Conservation (phyloP, 2,113 vertebrate species). For the Columba livia region DNA sequence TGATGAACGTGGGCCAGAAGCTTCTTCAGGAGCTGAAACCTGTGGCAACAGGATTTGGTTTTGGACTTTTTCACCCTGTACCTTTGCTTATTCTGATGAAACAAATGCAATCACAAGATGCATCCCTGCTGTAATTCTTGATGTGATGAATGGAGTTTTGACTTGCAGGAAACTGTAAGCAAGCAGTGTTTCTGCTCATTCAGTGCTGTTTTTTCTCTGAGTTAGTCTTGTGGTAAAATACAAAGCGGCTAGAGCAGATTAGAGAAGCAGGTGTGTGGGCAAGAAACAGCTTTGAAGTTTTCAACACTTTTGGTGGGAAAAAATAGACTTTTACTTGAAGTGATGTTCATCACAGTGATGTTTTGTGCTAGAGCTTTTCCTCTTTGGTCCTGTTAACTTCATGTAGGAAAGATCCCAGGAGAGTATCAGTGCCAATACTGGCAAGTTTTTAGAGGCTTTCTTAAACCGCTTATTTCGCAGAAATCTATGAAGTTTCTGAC, state of each 20-base stretch:
- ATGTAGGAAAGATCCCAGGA: neutral
- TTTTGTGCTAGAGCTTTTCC: neutral
- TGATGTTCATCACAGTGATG: neutral
- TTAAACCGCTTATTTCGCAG: slow-evolving; percentile 32
- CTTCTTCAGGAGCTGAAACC: neutral
- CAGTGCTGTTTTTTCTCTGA: neutral
- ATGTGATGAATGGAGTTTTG: neutral
- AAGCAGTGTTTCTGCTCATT: neutral
- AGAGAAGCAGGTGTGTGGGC: neutral
- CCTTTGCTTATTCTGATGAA: neutral
- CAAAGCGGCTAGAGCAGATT: neutral
- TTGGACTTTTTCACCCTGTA: neutral
- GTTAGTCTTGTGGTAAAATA: neutral
- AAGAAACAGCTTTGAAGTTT: neutral
- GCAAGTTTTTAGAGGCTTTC: neutral
- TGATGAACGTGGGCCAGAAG: neutral
- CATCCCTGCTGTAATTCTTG: neutral
- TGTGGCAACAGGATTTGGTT: neutral
- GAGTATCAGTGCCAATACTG: neutral
- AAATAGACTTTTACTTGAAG: neutral
- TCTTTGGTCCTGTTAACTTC: neutral
- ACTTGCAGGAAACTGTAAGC: neutral
- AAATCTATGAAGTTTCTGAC: slow-evolving; percentile 19
- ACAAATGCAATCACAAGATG: neutral
- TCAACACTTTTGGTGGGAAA: neutral